Percentiles rank a stretch among this genome's conserved stretches.
Evolutionary conservation across 2,113 vertebrate genomes (phyloP).

Genomic region (Hypomesus transpacificus): DNA sequence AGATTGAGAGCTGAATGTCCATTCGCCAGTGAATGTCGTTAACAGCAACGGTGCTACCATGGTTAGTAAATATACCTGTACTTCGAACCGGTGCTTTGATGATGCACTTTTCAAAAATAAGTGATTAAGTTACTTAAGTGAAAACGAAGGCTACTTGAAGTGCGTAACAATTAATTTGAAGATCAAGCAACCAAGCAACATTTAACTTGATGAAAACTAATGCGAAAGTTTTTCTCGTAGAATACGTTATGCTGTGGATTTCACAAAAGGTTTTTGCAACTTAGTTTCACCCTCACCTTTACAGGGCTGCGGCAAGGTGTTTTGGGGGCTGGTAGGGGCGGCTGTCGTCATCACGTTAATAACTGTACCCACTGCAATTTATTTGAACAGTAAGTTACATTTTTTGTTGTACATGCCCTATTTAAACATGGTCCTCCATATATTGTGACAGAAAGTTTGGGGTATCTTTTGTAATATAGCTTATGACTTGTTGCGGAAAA

Average conservation of each 20-base stretch:
- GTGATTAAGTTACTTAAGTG: too few species aligned
- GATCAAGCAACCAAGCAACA: too few species aligned
- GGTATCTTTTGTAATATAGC: too few species aligned
- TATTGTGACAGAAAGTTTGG: background rate
- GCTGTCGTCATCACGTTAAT: slow-evolving; percentile 71
- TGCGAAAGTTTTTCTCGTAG: background rate
- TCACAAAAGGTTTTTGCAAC: too few species aligned
- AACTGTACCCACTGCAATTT: slow-evolving; percentile 62
- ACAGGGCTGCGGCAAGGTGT: slow-evolving; percentile 67
- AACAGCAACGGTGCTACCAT: slow-evolving; percentile 46
- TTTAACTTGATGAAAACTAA: background rate
- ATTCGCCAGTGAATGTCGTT: slow-evolving; percentile 24
- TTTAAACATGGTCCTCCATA: background rate
- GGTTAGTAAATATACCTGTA: slow-evolving; percentile 59
- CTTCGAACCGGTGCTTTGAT: too few species aligned
- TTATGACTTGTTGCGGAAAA: too few species aligned
- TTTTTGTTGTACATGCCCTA: background rate
- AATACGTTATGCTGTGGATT: background rate
- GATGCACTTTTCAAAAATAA: too few species aligned
- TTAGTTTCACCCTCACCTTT: slow-evolving; percentile 34
- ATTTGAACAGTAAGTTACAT: slow-evolving; percentile 69
- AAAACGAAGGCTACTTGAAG: too few species aligned
- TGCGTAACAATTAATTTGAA: too few species aligned
- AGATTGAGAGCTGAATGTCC: slow-evolving; percentile 19
- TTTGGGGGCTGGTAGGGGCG: slow-evolving; percentile 58